phyloP scores from a whole-genome alignment of 2,113 vertebrate genomes.

The Atherinomorus stipes region DNA sequence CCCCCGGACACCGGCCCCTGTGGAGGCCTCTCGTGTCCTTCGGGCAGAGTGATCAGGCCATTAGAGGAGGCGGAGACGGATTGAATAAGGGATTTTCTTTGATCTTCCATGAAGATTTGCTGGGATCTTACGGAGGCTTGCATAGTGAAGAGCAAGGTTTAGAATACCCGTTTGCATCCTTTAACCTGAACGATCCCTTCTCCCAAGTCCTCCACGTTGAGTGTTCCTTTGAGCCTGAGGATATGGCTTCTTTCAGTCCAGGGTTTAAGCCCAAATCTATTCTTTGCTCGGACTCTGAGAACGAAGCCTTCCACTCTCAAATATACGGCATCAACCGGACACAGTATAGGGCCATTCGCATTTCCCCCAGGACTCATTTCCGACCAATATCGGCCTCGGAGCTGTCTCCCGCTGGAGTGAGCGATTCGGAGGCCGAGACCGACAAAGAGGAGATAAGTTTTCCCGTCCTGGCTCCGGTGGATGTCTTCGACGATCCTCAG shows the following conservation, averaged over 20 bases:
- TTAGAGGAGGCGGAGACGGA: conserved; percentile 87
- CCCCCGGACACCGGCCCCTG: conserved; percentile 93
- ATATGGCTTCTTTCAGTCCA: conserved; percentile 94
- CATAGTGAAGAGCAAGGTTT: conserved; percentile 91
- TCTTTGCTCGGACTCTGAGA: conserved; percentile 95
- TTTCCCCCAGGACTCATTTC: conserved; percentile 98
- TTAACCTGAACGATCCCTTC: conserved; percentile 96
- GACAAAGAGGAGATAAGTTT: conserved; percentile 93
- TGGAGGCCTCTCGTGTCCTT: conserved; percentile 95
- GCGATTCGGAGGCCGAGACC: conserved; percentile 96
- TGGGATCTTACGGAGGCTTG: conserved; percentile 93
- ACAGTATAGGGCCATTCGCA: conserved; percentile 97
- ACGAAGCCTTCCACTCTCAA: conserved; percentile 89
- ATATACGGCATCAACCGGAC: conserved; percentile 94
- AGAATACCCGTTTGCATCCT: conserved; percentile 95
- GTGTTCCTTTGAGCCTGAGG: conserved; percentile 97
- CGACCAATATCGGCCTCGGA: conserved; percentile 98
- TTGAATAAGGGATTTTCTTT: conserved; percentile 97
- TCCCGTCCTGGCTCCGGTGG: conserved; percentile 85
- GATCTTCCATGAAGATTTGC: conserved; percentile 99
- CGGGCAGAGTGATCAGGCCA: conserved; percentile 89
- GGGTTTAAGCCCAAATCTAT: conserved; percentile 98
- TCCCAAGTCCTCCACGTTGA: conserved; percentile 99
- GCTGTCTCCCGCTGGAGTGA: conserved; percentile 94
- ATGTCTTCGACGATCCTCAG: conserved; percentile 94